Base-by-base conservation (phyloP, 2,113 vertebrate species). In the Octodon degus region DNA sequence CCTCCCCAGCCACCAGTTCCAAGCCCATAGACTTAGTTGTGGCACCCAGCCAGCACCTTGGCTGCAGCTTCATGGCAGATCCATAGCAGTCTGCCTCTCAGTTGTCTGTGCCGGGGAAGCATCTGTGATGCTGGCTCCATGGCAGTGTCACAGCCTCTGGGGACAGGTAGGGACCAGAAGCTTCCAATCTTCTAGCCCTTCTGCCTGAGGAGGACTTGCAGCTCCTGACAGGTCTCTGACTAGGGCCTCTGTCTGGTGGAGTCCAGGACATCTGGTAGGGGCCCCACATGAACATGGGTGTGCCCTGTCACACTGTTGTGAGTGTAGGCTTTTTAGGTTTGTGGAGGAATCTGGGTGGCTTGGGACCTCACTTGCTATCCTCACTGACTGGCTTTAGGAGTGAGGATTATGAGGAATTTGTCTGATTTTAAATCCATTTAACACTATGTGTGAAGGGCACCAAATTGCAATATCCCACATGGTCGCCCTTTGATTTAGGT, bases 41-140 rank as follows among this genome's bases (percentile, higher is more conserved):
- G 58, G 65, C 13, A 27, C 9, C 37, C 32, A 47, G 86, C 84
- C 43, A 80, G 72, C 3, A 3, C 25, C 5, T 67, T 70, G 81
- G 60, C 70, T 53, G 6, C 77, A 34, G 76, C 34, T 72, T 80
- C 65, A 30, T 1, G 0, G 50, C 27, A 95, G 19, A 30, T n/a
- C 10, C 11, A 0, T 13, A 87, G 40, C 5, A 0, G 19, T 70
- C 55, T 95, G 72, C 34, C 32, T 24, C 11, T 55, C 20, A 37
- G 74, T 24, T 19, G 16, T 80, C 67, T 79, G 14, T 37, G 43
- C n/a, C 11, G 10, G 37, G 53, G 16, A 84, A 72, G 55, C 67
- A 93, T 63, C 87, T 97, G 93, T 60, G 40, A 68, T 40, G 68
- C 67, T 93, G 94, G 95, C 92, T 86, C 37, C 34, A 14, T 0